phyloP scores from a whole-genome alignment of 2,888 invertebrate genomes.

The Alloscopus bannaensis region DNA sequence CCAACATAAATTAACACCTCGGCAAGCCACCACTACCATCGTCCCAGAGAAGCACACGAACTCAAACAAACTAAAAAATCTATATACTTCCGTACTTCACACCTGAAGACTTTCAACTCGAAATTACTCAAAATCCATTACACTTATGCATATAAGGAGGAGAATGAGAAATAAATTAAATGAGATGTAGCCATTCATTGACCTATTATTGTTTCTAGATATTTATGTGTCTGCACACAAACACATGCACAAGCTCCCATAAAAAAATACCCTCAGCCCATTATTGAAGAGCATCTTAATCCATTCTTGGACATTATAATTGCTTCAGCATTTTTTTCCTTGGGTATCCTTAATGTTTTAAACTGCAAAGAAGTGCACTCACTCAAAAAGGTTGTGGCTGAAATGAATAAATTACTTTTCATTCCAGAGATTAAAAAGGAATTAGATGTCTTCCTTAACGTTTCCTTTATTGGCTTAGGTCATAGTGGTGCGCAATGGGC shows the following conservation, averaged over 20 bases:
- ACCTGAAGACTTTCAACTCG: not conserved
- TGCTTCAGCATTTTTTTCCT: constrained; percentile 32
- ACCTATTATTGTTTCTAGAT: not conserved
- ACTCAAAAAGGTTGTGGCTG: too few relatives aligned
- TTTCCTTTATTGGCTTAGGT: constrained; percentile 61
- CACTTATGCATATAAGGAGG: constrained; percentile 24
- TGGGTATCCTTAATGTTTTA: too few relatives aligned
- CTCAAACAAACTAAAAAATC: constrained; percentile 24
- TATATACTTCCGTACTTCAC: constrained; percentile 13
- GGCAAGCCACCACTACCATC: constrained; percentile 16
- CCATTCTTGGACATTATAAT: constrained; percentile 47
- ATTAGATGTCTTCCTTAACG: constrained; percentile 62
- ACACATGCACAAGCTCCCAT: not conserved
- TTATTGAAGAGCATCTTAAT: constrained; percentile 30
- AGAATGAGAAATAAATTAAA: constrained; percentile 50
- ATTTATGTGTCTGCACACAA: constrained; percentile 1
- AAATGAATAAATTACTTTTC: constrained; percentile 61
- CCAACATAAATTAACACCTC: constrained; percentile 65
- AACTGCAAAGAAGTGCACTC: too few relatives aligned
- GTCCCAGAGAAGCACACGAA: not conserved
- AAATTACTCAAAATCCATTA: constrained; percentile 22
- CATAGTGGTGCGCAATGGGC: constrained; percentile 35
- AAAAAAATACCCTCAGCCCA: constrained; percentile 8
- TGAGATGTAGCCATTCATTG: constrained; percentile 18
- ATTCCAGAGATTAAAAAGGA: constrained; percentile 60